Evolutionary conservation across 2,888 invertebrate genomes (phyloP), one percentile per base, ranked within the genome.

Genomic region (Leptogaster cylindrica): DNA sequence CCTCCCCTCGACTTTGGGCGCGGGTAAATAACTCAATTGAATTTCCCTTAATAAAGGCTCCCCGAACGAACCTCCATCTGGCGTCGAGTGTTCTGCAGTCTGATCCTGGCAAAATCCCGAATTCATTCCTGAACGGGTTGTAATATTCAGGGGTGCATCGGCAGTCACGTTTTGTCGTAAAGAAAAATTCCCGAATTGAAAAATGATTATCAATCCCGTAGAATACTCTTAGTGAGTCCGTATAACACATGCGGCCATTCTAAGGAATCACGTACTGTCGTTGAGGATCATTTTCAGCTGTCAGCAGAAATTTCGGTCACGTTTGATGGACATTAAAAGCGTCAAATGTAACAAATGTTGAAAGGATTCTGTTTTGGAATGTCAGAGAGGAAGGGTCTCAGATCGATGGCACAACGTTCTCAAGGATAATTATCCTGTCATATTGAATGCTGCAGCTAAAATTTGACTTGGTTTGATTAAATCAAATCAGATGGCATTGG

Each of bases 281-380:
- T 44, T 27, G 44, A 64, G 64, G 64, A 64, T 64, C 48, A 64
- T 46, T 64, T 64, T 64, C 48, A 48, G 23, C 64, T 64, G 64
- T 64, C 64, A 64, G 64, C 64, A 64, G n/a, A 64, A 33, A 64
- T 64, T 64, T 64, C 48, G 48, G 64, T 64, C 64, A 64, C 64
- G 64, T 64, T 64, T 64, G 64, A 64, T 64, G 64, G 48, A 44
- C 64, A 64, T 64, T 64, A 64, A 64, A 64, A 64, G 48, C 64
- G 33, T 33, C 46, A 64, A 64, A 44, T 64, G 48, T 64, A 64
- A 46, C 64, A 48, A 46, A 64, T 64, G 64, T 48, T 64, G 28
- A 25, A 33, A 16, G 55, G 18, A 33, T 36, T 16, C 6, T 10
- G 12, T 41, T 10, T 14, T 14, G 2, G 2, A 0, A 0, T 0